Base-by-base conservation (phyloP, 2,113 vertebrate species). In the Hypocryptadius cinnamomeus region DNA sequence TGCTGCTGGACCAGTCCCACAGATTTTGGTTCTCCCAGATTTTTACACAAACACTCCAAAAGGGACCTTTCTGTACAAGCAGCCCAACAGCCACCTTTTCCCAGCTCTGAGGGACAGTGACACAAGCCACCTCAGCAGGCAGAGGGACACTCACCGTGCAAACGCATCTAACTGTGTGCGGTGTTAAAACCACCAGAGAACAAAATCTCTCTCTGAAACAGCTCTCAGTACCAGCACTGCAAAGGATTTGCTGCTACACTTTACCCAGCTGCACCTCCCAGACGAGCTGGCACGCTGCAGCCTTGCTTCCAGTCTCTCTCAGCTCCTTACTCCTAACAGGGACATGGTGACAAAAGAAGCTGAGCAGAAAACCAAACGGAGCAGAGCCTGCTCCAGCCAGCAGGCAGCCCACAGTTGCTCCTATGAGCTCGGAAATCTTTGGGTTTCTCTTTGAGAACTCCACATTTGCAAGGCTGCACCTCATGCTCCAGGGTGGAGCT, bases 311-410 rank as follows among this genome's bases (percentile, higher is more conserved):
- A 90, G 74, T 13, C 73, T 53, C 91, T 50, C 47, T 76, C 92
- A 82, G 82, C 71, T 92, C 21, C 0, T 35, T 77, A 31, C 65
- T 42, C 13, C 5, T 13, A 65, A 82, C 6, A 5, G 33, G 44
- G 45, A 61, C 5, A 8, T 0, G 2, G 33, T 0, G 1, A 59
- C 10, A 13, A 84, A 50, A 82, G 53, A 60, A 83, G 47, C 27
- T 0, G 0, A 80, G 68, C 2, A 0, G 68, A 73, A 85, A 94
- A 89, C 37, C 59, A 56, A 91, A 65, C 0, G 0, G 68, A 77
- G 53, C 37, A 73, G 31, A 73, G 39, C 9, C 8, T 22, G 51
- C 53, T 68, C 8, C 1, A 3, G 30, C 9, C 13, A 69, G 47
- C 56, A 7, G 64, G 48, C 72, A 71, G 72, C 31, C 50, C 16